Evolutionary conservation across 2,797 vertebrate genomes (phyloP).

Genomic region (Ambastaia sidthimunki): DNA sequence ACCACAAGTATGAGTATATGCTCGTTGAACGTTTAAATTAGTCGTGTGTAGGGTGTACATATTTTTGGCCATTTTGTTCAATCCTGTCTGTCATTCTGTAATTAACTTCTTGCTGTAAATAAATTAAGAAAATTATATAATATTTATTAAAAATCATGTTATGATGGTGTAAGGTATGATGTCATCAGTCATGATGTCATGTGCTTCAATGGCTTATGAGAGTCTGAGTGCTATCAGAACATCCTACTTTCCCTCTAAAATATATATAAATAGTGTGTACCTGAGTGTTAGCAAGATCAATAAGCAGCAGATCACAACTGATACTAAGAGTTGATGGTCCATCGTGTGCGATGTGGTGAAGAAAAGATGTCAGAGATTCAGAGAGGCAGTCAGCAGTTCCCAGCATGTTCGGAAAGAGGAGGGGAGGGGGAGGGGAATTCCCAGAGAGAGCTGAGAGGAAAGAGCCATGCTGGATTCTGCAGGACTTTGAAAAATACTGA

Average conservation of each 20-base stretch:
- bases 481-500: conserved; percentile 56
- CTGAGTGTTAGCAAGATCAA: background rate
- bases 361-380: conserved; percentile 20
- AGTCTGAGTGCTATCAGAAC: too few species aligned
- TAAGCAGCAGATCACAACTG: background rate
- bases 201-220: background rate
- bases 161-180: background rate
- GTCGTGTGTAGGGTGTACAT: too few species aligned
- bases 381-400: conserved; percentile 23
- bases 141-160: background rate
- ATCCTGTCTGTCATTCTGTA: too few species aligned
- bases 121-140: background rate
- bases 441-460: conserved; percentile 55
- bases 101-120: too few species aligned
- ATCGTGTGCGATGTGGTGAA: background rate
- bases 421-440: conserved; percentile 63
- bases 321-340: too few species aligned
- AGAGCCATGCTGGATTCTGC: conserved; percentile 43
- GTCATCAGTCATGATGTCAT: background rate
- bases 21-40: too few species aligned
- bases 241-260: background rate
- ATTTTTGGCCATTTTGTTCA: too few species aligned
- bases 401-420: conserved; percentile 19
- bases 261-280: background rate
- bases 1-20: too few species aligned